Conservation (phyloP, 2,113 vertebrate species). For the Artemisiospiza belli region DNA sequence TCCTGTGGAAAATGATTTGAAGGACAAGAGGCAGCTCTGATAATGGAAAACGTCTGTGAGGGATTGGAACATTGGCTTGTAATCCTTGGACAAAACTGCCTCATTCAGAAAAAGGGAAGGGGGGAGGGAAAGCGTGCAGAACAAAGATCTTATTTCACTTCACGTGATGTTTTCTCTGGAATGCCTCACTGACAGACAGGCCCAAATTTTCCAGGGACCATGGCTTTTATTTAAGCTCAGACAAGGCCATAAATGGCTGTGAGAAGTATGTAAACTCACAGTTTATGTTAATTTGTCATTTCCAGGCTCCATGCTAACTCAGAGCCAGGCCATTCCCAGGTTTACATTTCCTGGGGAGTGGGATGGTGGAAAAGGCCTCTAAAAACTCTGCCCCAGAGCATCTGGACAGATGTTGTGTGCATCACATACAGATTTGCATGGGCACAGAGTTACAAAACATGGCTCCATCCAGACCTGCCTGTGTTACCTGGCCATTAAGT, state of each 20-base stretch:
- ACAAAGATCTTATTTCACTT: conserved; percentile 62
- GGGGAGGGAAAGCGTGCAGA: not conserved
- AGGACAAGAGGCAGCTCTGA: conserved; percentile 60
- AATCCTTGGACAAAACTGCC: conserved; percentile 47
- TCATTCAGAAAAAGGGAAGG: conserved; percentile 43
- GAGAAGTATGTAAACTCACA: conserved; percentile 6
- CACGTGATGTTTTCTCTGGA: conserved; percentile 62
- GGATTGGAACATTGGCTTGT: conserved; percentile 54
- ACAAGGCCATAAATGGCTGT: conserved; percentile 19
- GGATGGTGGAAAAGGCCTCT: not conserved
- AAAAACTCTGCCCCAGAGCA: not conserved
- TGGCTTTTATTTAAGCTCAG: conserved; percentile 16
- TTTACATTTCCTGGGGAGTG: not conserved
- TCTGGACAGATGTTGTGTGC: not conserved
- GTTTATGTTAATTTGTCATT: conserved; percentile 27
- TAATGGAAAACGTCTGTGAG: conserved; percentile 65
- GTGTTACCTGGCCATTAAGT: not conserved
- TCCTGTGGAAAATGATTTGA: conserved; percentile 55
- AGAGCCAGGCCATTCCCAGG: not conserved
- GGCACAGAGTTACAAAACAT: not conserved
- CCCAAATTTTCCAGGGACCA: conserved; percentile 40
- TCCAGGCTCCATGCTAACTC: not conserved
- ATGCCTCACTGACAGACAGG: not conserved
- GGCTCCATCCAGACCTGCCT: not conserved
- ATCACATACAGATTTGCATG: not conserved